Percentiles rank a stretch among this genome's conserved stretches.
Evolutionary conservation across 2,888 invertebrate species (phyloP).

Genomic region (Melanostoma scalare): DNA sequence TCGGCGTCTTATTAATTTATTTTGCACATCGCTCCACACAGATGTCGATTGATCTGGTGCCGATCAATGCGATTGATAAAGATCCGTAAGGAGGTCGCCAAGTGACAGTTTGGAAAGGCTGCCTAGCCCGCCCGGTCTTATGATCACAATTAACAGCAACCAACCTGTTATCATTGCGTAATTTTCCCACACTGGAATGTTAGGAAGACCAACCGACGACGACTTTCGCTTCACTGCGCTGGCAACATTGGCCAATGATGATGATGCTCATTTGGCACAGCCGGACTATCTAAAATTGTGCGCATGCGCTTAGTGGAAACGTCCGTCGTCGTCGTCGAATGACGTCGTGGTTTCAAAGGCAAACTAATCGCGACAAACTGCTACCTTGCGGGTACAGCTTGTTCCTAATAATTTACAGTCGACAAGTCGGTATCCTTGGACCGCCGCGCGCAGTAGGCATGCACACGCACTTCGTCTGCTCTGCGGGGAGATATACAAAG

Average conservation of each 20-base stretch:
- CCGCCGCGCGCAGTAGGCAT: conserved; percentile 63
- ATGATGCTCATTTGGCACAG: conserved; percentile 31
- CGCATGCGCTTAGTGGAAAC: conserved; percentile 31
- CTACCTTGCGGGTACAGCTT: conserved; percentile 80
- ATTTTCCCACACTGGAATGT: conserved; percentile 42
- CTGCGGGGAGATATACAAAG: conserved; percentile 50
- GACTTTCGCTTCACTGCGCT: conserved; percentile 11
- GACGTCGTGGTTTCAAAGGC: conserved; percentile 65
- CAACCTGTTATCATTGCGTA: conserved; percentile 52
- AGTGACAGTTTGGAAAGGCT: conserved; percentile 70
- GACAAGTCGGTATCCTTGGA: conserved; percentile 75
- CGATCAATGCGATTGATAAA: conserved; percentile 63
- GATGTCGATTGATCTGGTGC: conserved; percentile 67
- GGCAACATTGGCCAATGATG: conserved; percentile 21
- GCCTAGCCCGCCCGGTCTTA: conserved; percentile 14
- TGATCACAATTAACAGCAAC: neutral
- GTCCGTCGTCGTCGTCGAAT: conserved; percentile 46
- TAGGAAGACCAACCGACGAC: conserved; percentile 3
- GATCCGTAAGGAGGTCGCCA: conserved; percentile 71
- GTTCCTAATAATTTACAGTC: conserved; percentile 81
- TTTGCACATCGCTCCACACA: conserved; percentile 64
- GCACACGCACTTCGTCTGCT: conserved; percentile 67
- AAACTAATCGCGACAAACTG: conserved; percentile 77
- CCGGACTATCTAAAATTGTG: conserved; percentile 33
- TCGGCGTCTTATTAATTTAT: conserved; percentile 71